phyloP scores from a whole-genome alignment of 2,113 vertebrate genomes.

The Phylloscopus trochilus region DNA sequence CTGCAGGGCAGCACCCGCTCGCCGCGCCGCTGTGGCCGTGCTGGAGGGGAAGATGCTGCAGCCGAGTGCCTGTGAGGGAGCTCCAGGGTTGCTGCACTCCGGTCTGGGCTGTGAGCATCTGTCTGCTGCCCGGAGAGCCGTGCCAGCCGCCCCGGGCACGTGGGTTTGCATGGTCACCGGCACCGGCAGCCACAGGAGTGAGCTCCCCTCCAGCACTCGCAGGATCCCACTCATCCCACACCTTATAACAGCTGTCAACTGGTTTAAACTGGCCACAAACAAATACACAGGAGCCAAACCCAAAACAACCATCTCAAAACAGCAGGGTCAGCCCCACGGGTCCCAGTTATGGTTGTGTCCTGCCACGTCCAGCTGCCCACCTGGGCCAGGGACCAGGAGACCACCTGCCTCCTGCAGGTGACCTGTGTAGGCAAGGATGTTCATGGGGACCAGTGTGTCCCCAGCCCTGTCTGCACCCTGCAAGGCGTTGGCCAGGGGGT shows the following conservation, averaged over 20 bases:
- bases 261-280: constrained; percentile 20
- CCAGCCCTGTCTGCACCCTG: neutral
- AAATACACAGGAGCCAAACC: neutral
- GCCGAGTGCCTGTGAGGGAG: neutral
- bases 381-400: too few relatives aligned
- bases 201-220: neutral
- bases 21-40: neutral
- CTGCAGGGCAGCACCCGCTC: neutral
- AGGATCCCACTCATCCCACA: neutral
- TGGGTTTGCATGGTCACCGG: neutral
- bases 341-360: neutral
- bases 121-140: neutral
- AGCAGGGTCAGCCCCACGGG: neutral
- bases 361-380: neutral
- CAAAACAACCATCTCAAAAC: constrained; percentile 41
- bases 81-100: neutral
- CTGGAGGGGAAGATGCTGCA: constrained; percentile 40
- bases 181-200: rapidly evolving
- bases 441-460: rapidly evolving
- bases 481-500: neutral
- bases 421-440: rapidly evolving
- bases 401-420: neutral
- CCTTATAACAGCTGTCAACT: constrained; percentile 30
- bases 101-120: neutral
- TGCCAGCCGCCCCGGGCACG: rapidly evolving